Conservation (phyloP, 2,113 vertebrate genomes). For the Orientallactaga bullata region DNA sequence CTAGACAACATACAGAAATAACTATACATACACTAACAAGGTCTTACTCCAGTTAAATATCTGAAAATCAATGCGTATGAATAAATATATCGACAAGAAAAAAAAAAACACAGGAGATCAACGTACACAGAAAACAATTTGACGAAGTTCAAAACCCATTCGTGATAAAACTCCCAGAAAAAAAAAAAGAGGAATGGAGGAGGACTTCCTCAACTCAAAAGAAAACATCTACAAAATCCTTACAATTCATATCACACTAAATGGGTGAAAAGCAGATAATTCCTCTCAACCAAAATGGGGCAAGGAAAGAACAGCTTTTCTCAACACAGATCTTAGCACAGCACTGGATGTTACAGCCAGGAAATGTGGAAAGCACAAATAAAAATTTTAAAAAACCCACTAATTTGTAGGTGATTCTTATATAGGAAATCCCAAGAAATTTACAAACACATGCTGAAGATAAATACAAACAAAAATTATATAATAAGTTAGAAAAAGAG, state of each 20-base stretch:
- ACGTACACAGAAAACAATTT: not conserved
- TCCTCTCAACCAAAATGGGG: not conserved
- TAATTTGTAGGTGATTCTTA: not conserved
- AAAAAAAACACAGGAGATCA: not conserved
- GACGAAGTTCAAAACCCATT: not conserved
- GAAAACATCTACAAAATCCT: not conserved
- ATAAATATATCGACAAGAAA: not conserved
- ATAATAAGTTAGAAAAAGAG: slow-evolving; percentile 1
- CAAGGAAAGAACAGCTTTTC: not conserved
- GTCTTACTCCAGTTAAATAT: too few species aligned
- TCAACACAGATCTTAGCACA: not conserved
- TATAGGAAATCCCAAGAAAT: not conserved
- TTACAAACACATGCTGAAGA: not conserved
- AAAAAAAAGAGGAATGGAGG: not conserved
- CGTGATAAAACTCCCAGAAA: not conserved
- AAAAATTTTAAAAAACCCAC: not conserved
- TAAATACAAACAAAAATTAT: not conserved
- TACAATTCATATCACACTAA: not conserved
- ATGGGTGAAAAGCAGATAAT: not conserved
- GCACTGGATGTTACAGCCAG: not conserved
- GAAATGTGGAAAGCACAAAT: fast-evolving
- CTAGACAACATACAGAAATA: not conserved
- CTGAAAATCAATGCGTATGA: not conserved
- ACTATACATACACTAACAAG: not conserved
- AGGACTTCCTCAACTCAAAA: not conserved